Evolutionary conservation across 1,140 invertebrate species (phyloP), one percentile per base, ranked within the genome.

Genomic region (Anoplolepis gracilipes): DNA sequence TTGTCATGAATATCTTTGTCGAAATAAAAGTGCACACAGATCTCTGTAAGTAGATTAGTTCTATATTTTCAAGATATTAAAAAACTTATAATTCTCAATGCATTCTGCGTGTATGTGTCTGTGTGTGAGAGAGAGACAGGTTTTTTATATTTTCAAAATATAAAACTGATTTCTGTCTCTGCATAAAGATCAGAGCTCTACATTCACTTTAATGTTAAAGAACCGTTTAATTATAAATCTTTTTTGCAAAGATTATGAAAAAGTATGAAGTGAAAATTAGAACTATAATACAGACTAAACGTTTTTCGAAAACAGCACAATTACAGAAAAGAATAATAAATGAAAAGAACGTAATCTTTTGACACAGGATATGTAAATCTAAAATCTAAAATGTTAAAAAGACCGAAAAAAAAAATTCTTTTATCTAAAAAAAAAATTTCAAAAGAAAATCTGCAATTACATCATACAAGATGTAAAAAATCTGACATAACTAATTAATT

Each of bases 351-450:
- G 6, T 7, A 1, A 7, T n/a, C 42, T 49, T 53, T n/a, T n/a
- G n/a, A 33, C 39, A 16, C 39, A 8, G 10, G 28, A 55, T 62
- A 53, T 25, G 22, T 2, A 49, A n/a, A n/a, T 55, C 13, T 6
- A 16, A 39, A 6, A 49, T 53, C n/a, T 33, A 61, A 72, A 33
- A 72, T 25, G 2, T 67, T 53, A 30, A 42, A 28, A 57, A 42
- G 25, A 28, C 4, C 28, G 2, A 2, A 7, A 46, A 77, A 49
- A 16, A 42, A n/a, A 11, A 69, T 13, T 22, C 19, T 39, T 55
- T 69, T 57, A 13, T 36, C 4, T 53, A 62, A 62, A 64, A 16
- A 16, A n/a, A 78, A 61, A 53, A 65, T 78, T 65, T 65, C 59
- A 16, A 46, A 49, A 33, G 30, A 61, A 65, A 77, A 39, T n/a